Evolutionary conservation across 2,113 vertebrate species (phyloP).

Genomic region (Danio rerio): GRCz12tu NC_133191.1:16978501-16979000

Average conservation of each 20-base stretch:
- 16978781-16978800: background rate
- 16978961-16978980: no score
- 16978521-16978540: conserved; percentile 81
- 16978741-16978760: background rate
- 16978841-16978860: background rate
- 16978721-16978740: background rate
- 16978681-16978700: background rate
- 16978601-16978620: conserved; percentile 86
- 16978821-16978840: no score
- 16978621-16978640: conserved; percentile 82
- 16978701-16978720: background rate
- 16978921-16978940: background rate
- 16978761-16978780: background rate
- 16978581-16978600: conserved; percentile 89
- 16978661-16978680: conserved; percentile 86
- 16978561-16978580: conserved; percentile 81
- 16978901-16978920: background rate
- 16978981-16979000: background rate
- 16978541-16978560: conserved; percentile 84
- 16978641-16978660: conserved; percentile 92
- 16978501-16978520: conserved; percentile 79
- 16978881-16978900: no score
- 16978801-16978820: no score
- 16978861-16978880: no score
- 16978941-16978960: no score